phyloP scores from a whole-genome alignment of 2,888 invertebrate species.

The Eudasyphora cyanicolor region DNA sequence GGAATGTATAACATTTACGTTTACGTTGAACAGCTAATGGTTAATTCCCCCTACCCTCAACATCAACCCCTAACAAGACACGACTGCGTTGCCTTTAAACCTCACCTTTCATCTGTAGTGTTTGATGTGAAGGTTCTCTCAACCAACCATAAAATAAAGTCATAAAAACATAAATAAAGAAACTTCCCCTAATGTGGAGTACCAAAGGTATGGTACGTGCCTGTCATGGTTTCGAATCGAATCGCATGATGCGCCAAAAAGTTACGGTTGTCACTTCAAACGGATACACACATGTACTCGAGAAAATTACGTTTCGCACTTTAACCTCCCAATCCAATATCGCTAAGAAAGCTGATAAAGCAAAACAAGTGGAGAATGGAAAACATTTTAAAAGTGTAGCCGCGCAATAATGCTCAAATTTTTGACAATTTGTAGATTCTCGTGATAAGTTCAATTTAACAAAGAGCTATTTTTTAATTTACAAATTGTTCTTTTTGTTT shows the following conservation, averaged over 20 bases:
- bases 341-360: not conserved
- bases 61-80: not conserved
- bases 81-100: not conserved
- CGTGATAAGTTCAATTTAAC: too few species aligned
- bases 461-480: too few species aligned
- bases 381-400: too few species aligned
- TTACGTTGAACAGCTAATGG: not conserved
- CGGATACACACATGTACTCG: not conserved
- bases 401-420: too few species aligned
- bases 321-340: not conserved
- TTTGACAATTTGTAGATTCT: too few species aligned
- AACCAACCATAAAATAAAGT: not conserved
- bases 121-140: not conserved
- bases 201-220: not conserved
- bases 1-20: not conserved
- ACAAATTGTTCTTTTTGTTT: too few species aligned
- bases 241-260: not conserved
- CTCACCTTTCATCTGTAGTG: not conserved
- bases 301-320: conserved; percentile 18
- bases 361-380: too few species aligned
- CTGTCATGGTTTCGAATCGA: not conserved
- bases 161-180: conserved; percentile 9
- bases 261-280: not conserved
- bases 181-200: not conserved
- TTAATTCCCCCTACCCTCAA: too few species aligned